Base-by-base conservation (phyloP, 2,888 invertebrate species). In the Euclidia mi region DNA sequence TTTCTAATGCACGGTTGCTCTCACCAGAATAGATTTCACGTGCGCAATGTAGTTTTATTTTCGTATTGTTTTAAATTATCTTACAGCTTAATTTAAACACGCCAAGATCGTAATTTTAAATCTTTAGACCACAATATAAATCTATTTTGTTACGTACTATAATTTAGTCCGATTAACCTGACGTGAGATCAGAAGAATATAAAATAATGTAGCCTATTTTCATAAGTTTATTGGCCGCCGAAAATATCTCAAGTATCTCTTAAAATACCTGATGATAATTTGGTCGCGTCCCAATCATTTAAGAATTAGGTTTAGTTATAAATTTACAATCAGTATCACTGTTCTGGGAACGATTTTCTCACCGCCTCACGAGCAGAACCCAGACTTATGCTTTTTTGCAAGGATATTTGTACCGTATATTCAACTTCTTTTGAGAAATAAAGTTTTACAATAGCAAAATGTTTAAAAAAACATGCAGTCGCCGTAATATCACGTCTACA, bases 61-160 rank as follows among this genome's bases (percentile, higher is more conserved):
- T 18, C 12, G 17, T 38, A 38, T 18, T 38, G 37, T 38, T 34
- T 12, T 14, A 34, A 34, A 34, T 11, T 14, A 34, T 34, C 34
- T 34, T 34, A 34, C 12, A 0, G 34, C 12, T 34, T 14, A 6
- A 12, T 34, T 14, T 34, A 34, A n/a, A 34, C 7, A 12, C 12
- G 34, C 10, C 12, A 34, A 12, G 11, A 10, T 34, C 14, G 34
- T 34, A 34, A n/a, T 12, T 34, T 34, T 6, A 6, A 34, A 34
- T 12, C 12, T 34, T 34, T 11, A 12, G 11, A 34, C 11, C 12
- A n/a, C n/a, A 9, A 9, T n/a, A 31, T 31, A 9, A 31, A 31
- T 34, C 6, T 31, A 31, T 31, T 11, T 34, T 34, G 12, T 12
- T 0, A 34, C 11, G 11, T 10, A 34, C 11, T 12, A 3, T 34